phyloP scores from a whole-genome alignment of 2,113 vertebrate genomes.

The Camarhynchus parvulus region DNA sequence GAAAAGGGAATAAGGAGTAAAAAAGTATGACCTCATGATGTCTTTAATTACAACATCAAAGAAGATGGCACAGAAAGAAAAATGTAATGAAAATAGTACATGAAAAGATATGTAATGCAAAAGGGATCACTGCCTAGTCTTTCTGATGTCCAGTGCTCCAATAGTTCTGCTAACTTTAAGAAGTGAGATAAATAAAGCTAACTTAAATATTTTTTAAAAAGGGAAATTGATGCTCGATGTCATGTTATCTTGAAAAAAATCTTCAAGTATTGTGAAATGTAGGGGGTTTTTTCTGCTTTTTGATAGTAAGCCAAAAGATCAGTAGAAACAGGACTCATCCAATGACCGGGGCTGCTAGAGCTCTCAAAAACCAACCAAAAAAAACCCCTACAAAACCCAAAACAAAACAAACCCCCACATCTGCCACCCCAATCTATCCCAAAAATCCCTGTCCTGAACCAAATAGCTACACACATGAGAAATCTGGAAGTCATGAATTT shows the following conservation, averaged over 20 bases:
- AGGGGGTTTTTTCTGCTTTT: neutral
- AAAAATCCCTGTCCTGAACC: neutral
- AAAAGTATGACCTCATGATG: neutral
- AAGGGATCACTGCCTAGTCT: neutral
- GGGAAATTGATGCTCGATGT: neutral
- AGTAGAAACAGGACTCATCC: neutral
- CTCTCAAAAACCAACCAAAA: neutral
- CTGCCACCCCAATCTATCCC: too few species aligned
- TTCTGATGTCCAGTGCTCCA: neutral
- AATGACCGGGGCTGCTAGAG: neutral
- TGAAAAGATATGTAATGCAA: neutral
- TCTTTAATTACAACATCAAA: constrained; percentile 10
- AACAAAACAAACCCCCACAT: neutral
- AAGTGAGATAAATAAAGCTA: neutral
- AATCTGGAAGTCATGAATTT: neutral
- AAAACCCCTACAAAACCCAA: neutral
- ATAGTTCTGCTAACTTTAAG: neutral
- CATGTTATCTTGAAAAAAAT: neutral
- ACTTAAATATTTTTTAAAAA: neutral
- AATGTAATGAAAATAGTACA: neutral
- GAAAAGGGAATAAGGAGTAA: neutral
- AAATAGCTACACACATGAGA: neutral
- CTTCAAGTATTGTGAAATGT: neutral
- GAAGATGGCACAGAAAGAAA: neutral
- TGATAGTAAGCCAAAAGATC: neutral